Evolutionary conservation across 2,888 invertebrate genomes (phyloP), one percentile per base, ranked within the genome.

Genomic region (Thereva nobilitata): DNA sequence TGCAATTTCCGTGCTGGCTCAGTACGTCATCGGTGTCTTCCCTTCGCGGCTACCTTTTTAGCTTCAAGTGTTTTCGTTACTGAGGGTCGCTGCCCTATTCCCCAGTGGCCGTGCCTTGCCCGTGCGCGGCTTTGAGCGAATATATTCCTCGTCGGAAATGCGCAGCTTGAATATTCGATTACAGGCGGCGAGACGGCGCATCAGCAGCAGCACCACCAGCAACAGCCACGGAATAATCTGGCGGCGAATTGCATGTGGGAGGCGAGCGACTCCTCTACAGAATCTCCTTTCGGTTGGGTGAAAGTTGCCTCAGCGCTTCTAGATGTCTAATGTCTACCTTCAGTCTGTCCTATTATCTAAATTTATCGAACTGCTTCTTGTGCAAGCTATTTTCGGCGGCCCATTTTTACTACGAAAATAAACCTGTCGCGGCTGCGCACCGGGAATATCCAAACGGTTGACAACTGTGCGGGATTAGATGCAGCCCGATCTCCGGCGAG

Each of bases 401-500:
- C 38, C 53, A 53, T 38, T 53, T 52, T 7, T 53, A 9, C 7
- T 53, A 37, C 38, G 7, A 53, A 38, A 53, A 53, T 53, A 53
- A 8, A 53, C 38, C 10, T 38, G 10, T 23, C 10, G 37, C 10
- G 35, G 38, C 34, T 38, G 47, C n/a, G 50, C 35, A 50, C 35
- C 35, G 50, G 50, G 47, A 4, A 47, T 47, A n/a, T 47, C 23
- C 23, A 23, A 23, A 47, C 10, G 47, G n/a, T 6, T 47, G 47
- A 47, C 10, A 47, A n/a, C 10, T 9, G 7, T 42, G 7, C 47
- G 12, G 12, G 23, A 7, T 50, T 50, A 7, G 12, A 7, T 50
- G 12, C 34, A 12, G 34, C 35, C 23, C 23, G 23, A 7, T 50
- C 35, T 23, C 1, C 35, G 50, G 4, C 35, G 34, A 50, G 7